These are phyloP conservation scores for Calosoma granatense DNA, from an alignment of 1,140 invertebrate genomes.

Conservation along the genomic window DNA sequence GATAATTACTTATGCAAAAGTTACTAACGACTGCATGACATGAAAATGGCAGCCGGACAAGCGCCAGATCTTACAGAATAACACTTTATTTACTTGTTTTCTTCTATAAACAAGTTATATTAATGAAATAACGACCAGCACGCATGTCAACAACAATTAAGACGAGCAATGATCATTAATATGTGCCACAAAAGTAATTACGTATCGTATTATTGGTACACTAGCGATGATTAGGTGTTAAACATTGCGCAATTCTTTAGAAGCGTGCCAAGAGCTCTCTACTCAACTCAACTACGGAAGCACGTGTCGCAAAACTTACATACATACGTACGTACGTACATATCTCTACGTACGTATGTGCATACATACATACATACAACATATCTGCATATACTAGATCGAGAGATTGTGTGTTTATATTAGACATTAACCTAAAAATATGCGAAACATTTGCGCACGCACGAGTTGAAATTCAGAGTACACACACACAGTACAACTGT, in stretches of 20 bases:
- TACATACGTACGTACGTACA: not conserved
- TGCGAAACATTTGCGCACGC: not conserved
- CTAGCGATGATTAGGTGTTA: not conserved
- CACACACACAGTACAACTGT: not conserved
- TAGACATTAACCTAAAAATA: not conserved
- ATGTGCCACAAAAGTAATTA: too few species aligned
- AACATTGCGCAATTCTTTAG: not conserved
- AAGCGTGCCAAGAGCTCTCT: not conserved
- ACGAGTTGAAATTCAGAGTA: too few species aligned
- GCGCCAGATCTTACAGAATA: too few species aligned
- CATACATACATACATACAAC: not conserved
- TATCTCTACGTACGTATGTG: not conserved
- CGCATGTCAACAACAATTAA: too few species aligned
- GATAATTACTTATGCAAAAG: too few species aligned
- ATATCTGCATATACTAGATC: not conserved
- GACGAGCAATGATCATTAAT: too few species aligned
- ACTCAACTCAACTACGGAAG: not conserved
- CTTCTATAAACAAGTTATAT: too few species aligned
- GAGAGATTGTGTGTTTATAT: not conserved
- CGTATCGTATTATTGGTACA: too few species aligned
- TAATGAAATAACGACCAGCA: too few species aligned
- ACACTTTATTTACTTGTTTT: too few species aligned
- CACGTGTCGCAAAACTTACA: not conserved
- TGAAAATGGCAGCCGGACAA: too few species aligned
- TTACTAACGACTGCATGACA: too few species aligned